phyloP scores from a whole-genome alignment of 2,888 invertebrate genomes.

The Harpalus rufipes region DNA sequence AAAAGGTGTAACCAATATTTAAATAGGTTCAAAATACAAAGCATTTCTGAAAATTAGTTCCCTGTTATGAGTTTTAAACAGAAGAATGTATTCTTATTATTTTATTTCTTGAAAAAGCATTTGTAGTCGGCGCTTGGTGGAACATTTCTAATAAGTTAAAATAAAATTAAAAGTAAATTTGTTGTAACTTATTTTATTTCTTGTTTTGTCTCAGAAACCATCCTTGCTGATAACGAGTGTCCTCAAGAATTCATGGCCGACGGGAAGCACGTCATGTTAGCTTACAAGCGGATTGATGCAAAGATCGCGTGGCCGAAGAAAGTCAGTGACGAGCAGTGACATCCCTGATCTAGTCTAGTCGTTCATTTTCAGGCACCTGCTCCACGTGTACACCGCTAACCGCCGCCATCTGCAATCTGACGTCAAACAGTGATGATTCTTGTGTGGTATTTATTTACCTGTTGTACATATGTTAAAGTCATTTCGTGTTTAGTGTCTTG shows the following conservation, averaged over 20 bases:
- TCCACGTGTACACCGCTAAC: constrained; percentile 11
- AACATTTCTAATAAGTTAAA: no score
- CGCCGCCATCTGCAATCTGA: constrained; percentile 22
- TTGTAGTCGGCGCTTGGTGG: no score
- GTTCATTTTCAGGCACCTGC: constrained; percentile 37
- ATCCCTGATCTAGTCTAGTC: constrained; percentile 65
- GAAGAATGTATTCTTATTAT: neutral
- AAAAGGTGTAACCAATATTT: no score
- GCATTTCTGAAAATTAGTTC: no score
- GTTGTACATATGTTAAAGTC: constrained; percentile 62
- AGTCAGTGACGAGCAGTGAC: constrained; percentile 58
- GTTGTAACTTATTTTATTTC: no score
- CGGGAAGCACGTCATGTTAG: constrained; percentile 93
- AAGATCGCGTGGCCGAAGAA: constrained; percentile 95
- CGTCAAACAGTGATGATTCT: constrained; percentile 25
- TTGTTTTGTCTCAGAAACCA: constrained; percentile 85
- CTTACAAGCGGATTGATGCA: constrained; percentile 96
- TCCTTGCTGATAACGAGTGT: constrained; percentile 92
- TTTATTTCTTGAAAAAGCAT: no score
- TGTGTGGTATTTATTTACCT: constrained; percentile 58
- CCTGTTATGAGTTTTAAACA: no score
- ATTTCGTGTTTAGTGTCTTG: constrained; percentile 61
- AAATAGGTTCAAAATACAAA: no score
- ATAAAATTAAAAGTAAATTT: no score
- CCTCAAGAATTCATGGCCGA: constrained; percentile 92